These are phyloP conservation scores for Rhinoderma darwinii DNA, from an alignment of 2,113 vertebrate species.

Conservation along the genomic window DNA sequence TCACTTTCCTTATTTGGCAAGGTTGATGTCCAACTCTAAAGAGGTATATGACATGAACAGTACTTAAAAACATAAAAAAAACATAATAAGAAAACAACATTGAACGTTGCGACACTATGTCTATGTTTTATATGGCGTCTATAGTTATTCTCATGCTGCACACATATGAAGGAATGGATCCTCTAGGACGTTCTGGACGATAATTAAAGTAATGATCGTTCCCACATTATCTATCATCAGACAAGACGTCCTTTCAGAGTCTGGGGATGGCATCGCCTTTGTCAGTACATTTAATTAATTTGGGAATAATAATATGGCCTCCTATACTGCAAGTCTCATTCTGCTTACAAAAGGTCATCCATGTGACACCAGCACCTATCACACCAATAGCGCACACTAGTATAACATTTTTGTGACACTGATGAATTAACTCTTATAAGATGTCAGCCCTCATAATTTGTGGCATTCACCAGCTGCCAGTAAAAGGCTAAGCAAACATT, in stretches of 20 bases:
- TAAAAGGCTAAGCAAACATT: background rate
- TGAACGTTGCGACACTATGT: too few relatives aligned
- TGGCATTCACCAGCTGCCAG: background rate
- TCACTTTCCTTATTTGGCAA: too few relatives aligned
- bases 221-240: background rate
- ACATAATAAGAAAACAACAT: too few relatives aligned
- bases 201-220: background rate
- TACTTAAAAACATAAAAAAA: too few relatives aligned
- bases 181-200: background rate
- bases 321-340: background rate
- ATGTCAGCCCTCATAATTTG: background rate
- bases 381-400: background rate
- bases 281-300: background rate
- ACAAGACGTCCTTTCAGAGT: background rate
- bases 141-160: background rate
- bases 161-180: background rate
- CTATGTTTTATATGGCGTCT: background rate
- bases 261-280: background rate
- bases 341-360: constrained; percentile 1
- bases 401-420: constrained; percentile 6
- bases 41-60: too few relatives aligned
- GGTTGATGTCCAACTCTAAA: too few relatives aligned
- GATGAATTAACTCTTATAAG: background rate
- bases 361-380: background rate
- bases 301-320: constrained; percentile 15